Conservation (phyloP, 2,113 vertebrate genomes). For the Hemiscyllium ocellatum region DNA sequence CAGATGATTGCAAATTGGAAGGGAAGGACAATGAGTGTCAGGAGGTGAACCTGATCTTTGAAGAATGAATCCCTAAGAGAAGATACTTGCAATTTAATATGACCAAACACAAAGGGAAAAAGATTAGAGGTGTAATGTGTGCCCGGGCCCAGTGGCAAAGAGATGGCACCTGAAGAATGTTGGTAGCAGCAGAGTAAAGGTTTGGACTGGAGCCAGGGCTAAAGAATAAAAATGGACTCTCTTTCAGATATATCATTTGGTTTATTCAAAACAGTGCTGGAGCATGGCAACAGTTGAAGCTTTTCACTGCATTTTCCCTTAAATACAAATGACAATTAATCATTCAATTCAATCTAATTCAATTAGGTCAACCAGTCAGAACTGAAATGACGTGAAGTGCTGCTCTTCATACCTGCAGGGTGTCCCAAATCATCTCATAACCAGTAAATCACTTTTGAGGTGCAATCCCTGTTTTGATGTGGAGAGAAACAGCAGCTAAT, state of each 20-base stretch:
- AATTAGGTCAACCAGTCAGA: background rate
- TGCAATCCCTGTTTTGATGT: background rate
- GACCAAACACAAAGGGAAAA: background rate
- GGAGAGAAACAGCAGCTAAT: background rate
- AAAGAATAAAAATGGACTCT: too few relatives aligned
- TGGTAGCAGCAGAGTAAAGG: too few relatives aligned
- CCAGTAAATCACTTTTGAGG: background rate
- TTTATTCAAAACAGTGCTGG: too few relatives aligned
- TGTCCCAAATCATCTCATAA: background rate
- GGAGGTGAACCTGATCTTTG: background rate
- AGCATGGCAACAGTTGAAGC: too few relatives aligned
- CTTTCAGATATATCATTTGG: too few relatives aligned
- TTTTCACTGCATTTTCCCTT: too few relatives aligned
- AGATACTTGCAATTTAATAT: background rate
- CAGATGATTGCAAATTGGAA: background rate
- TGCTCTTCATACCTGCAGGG: background rate
- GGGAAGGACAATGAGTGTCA: background rate
- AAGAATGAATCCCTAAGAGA: background rate
- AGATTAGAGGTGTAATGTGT: background rate
- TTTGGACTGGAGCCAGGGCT: too few relatives aligned
- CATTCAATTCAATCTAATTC: background rate
- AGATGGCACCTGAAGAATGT: too few relatives aligned
- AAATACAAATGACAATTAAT: too few relatives aligned
- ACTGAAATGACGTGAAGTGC: background rate
- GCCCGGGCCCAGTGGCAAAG: too few relatives aligned